Base-by-base conservation (phyloP, 2,113 vertebrate species). In the Microcebus murinus region DNA sequence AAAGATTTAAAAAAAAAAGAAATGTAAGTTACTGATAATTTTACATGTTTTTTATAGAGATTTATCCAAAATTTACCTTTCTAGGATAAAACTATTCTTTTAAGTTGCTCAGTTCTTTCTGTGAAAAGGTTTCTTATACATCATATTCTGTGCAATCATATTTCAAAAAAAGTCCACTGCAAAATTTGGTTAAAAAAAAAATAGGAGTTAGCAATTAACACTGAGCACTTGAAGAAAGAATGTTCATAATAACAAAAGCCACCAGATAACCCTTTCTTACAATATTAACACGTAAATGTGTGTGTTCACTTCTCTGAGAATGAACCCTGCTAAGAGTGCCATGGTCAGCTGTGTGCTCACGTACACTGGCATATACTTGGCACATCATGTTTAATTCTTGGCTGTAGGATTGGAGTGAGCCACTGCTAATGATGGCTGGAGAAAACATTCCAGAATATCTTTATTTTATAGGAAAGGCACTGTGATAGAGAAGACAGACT, bases 161-260 rank as follows among this genome's bases (percentile, higher is more conserved):
- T 87, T 86, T 92, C 73, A n/a, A 88, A 92, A 42, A 68, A 73
- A 88, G 12, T 25, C 18, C n/a, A 65, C 17, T 61, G 61, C 48
- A 65, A 73, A 4, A 9, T 92, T 68, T 71, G 39, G 36, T 63
- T 89, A 65, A 67, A 45, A 73, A 61, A 73, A 86, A 74, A 67
- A 15, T 77, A 57, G 65, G 12, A 85, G 36, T 81, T 70, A 85
- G 34, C 52, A 77, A 21, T 85, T 73, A 95, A 42, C 25, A 68
- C 29, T 59, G 80, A 59, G 59, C 4, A 52, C 39, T 73, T 80
- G 79, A 87, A 91, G 45, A 96, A 88, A 91, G 21, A 92, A 85
- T 50, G 57, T 74, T 91, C 63, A 11, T 48, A 70, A 70, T 68
- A 80, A 50, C 25, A 50, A 55, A 92, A 88, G n/a, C 34, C 34